A percentile compares a stretch with the other conserved stretches of the same genome.
Evolutionary conservation across 2,888 invertebrate genomes (phyloP).

Genomic region (Siphlonurus alternatus): DNA sequence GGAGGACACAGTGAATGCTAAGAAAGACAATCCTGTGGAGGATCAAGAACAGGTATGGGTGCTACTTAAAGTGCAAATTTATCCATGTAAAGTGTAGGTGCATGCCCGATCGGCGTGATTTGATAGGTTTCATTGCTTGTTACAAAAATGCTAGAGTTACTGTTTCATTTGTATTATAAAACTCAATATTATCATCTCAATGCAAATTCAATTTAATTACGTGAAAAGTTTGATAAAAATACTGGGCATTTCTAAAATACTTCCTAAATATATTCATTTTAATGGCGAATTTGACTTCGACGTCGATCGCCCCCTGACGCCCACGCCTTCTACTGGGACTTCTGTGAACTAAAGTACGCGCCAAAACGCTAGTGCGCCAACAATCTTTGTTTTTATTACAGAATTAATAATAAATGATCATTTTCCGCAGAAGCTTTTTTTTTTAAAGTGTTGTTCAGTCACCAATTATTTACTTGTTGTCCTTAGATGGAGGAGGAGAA

Average conservation of each 20-base stretch:
- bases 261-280: neutral
- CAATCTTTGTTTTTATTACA: neutral
- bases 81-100: too few species aligned
- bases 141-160: too few species aligned
- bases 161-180: too few species aligned
- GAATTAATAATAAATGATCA: too few species aligned
- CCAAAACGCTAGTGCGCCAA: neutral
- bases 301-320: neutral
- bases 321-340: neutral
- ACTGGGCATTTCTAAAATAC: too few species aligned
- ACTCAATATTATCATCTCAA: too few species aligned
- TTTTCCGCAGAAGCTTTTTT: too few species aligned
- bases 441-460: too few species aligned
- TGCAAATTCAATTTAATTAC: too few species aligned
- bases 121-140: too few species aligned
- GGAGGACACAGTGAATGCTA: neutral
- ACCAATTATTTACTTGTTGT: too few species aligned
- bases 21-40: neutral
- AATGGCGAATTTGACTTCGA: neutral
- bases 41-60: neutral
- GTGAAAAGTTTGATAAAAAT: too few species aligned
- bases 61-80: neutral
- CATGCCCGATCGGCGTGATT: neutral
- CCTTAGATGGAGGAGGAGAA: slow-evolving; percentile 22
- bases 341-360: neutral